A percentile compares a stretch with the other conserved stretches of the same genome.
These are phyloP conservation scores for Lamprologus callipterus DNA, from an alignment of 2,113 vertebrate species.

Conservation along the genomic window DNA sequence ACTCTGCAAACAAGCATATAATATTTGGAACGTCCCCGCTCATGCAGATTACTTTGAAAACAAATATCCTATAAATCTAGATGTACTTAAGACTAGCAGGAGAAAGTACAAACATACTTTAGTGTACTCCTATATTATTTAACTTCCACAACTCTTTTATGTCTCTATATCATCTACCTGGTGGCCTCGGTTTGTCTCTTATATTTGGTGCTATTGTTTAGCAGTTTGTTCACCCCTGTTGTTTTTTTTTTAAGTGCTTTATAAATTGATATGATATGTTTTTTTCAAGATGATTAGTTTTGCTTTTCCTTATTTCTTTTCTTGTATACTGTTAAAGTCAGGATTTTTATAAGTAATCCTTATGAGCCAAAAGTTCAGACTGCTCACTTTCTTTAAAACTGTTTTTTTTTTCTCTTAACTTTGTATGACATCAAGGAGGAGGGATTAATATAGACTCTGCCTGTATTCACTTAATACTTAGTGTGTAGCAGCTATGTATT, in stretches of 20 bases:
- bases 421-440: neutral
- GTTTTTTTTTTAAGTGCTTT: neutral
- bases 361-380: neutral
- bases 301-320: neutral
- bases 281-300: neutral
- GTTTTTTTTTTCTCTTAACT: neutral
- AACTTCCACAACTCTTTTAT: neutral
- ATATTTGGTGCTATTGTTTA: neutral
- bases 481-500: neutral
- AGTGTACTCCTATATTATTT: neutral
- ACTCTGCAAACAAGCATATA: neutral
- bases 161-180: neutral
- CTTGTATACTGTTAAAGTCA: neutral
- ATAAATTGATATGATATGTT: neutral
- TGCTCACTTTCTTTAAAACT: neutral
- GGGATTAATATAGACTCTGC: neutral
- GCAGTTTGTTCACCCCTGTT: neutral
- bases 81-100: neutral
- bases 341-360: neutral
- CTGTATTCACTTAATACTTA: neutral
- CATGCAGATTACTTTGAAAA: neutral
- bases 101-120: neutral
- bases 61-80: neutral
- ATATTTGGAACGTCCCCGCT: neutral
- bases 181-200: neutral